Percentiles rank a stretch among this genome's conserved stretches.
Conservation (phyloP, 92 coral and sea anemone species). For the Epizoanthus illoricatus region DNA sequence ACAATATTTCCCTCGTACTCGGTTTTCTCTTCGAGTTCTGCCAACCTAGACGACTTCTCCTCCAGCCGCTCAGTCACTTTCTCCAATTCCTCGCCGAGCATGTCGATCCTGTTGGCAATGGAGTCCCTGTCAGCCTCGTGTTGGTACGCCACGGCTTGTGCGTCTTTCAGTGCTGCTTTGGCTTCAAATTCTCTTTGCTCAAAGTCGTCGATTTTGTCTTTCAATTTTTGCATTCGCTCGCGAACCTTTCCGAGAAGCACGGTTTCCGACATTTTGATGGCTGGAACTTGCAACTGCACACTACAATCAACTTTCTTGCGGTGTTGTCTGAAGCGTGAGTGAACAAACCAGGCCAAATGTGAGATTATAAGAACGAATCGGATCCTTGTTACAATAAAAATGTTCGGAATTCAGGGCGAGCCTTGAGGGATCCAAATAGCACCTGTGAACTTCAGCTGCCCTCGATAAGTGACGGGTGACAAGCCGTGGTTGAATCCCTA, state of each 20-base stretch:
- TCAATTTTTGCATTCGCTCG: constrained; percentile 79
- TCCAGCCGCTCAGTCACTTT: constrained; percentile 52
- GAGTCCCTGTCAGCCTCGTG: constrained; percentile 79
- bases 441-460: constrained; percentile 28
- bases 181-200: constrained; percentile 79
- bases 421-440: constrained; percentile 23
- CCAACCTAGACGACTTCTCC: constrained; percentile 55
- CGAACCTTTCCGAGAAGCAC: constrained; percentile 64
- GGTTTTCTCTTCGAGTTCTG: constrained; percentile 48
- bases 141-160: constrained; percentile 51
- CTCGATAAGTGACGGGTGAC: constrained; percentile 35
- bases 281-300: no score
- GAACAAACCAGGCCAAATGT: constrained; percentile 6
- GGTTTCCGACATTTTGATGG: constrained; percentile 27
- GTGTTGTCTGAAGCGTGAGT: constrained; percentile 9
- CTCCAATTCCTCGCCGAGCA: constrained; percentile 61
- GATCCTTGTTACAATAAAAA: constrained; percentile 29
- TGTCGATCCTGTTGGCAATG: constrained; percentile 65
- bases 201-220: constrained; percentile 76
- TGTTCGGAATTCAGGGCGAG: constrained; percentile 42
- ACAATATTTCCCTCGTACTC: constrained; percentile 66
- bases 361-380: constrained; percentile 26
- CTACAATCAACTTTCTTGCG: background rate
- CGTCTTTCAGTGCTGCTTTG: constrained; percentile 60
- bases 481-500: constrained; percentile 3